These are phyloP conservation scores for Hypena proboscidalis DNA, from an alignment of 2,888 invertebrate species.

Conservation along the genomic window DNA sequence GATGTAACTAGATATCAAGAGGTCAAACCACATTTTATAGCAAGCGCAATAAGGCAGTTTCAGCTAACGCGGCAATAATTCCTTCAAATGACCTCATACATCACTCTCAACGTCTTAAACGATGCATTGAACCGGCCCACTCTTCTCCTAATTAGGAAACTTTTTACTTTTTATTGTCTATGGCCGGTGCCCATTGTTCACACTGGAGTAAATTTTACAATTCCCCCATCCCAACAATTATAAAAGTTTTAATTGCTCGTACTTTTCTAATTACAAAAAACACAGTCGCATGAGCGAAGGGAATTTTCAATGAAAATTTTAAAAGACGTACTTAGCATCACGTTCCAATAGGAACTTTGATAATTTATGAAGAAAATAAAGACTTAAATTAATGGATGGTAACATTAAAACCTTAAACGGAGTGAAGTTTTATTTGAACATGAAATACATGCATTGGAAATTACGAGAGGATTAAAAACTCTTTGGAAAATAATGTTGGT, in stretches of 20 bases:
- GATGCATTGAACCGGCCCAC: slow-evolving; percentile 63
- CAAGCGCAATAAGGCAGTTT: slow-evolving; percentile 1
- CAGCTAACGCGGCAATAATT: slow-evolving; percentile 10
- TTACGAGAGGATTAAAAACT: slow-evolving; percentile 20
- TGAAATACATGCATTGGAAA: slow-evolving; percentile 25
- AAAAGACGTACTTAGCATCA: slow-evolving; percentile 45
- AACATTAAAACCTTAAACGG: slow-evolving; percentile 32
- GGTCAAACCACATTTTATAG: slow-evolving; percentile 3
- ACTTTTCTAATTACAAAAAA: slow-evolving; percentile 84
- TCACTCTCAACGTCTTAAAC: slow-evolving; percentile 39
- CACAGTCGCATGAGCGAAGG: slow-evolving; percentile 72
- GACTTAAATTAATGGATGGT: slow-evolving; percentile 38
- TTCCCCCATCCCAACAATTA: slow-evolving; percentile 78
- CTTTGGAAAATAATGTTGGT: slow-evolving; percentile 17
- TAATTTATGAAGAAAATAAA: slow-evolving; percentile 53
- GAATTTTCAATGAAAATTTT: slow-evolving; percentile 59
- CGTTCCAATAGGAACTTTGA: slow-evolving; percentile 49
- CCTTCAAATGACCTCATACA: slow-evolving; percentile 28
- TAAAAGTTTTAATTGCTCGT: slow-evolving; percentile 84
- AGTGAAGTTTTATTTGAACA: slow-evolving; percentile 18
- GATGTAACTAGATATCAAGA: too few relatives aligned
- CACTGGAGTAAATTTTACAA: slow-evolving; percentile 75
- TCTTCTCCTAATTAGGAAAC: slow-evolving; percentile 77
- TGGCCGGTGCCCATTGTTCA: slow-evolving; percentile 77
- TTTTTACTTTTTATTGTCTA: slow-evolving; percentile 79